These are phyloP conservation scores for Cryptocephalus moraei DNA, from an alignment of 2,888 invertebrate genomes.

Conservation along the genomic window DNA sequence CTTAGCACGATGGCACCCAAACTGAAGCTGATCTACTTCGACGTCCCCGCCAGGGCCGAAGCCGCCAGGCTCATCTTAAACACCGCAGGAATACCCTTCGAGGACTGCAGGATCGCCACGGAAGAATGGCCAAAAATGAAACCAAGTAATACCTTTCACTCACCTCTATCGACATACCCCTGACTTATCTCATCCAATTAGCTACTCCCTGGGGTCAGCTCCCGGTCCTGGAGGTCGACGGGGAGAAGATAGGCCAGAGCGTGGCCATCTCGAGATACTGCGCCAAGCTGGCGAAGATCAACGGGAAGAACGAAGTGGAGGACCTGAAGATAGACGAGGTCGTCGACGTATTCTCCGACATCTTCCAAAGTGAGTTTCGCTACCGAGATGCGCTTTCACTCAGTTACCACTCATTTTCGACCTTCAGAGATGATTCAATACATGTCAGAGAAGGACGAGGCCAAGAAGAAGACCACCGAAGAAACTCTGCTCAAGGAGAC, in stretches of 20 bases:
- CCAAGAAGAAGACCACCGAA: not conserved
- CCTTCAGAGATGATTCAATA: too few relatives aligned
- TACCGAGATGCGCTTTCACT: too few relatives aligned
- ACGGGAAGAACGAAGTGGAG: conserved; percentile 45
- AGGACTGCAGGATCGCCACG: conserved; percentile 5
- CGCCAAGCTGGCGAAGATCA: conserved; percentile 46
- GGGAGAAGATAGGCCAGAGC: conserved; percentile 49
- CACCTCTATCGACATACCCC: too few relatives aligned
- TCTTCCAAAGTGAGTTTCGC: conserved; percentile 42
- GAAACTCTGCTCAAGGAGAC: conserved; percentile 2
- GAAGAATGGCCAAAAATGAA: conserved; percentile 9
- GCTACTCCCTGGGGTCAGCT: conserved; percentile 51
- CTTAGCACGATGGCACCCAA: conserved; percentile 4
- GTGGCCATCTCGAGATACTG: conserved; percentile 49
- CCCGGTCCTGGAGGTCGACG: conserved; percentile 51
- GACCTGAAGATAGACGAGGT: conserved; percentile 48
- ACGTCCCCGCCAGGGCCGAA: conserved; percentile 7
- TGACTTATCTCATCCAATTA: conserved; percentile 18
- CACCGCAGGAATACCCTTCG: conserved; percentile 7
- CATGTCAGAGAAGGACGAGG: conserved; percentile 2
- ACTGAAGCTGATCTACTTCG: conserved; percentile 9
- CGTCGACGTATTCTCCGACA: conserved; percentile 47
- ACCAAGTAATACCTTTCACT: conserved; percentile 5
- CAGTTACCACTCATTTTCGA: too few relatives aligned
- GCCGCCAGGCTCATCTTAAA: conserved; percentile 8